phyloP scores from a whole-genome alignment of 2,113 vertebrate species.

The Phycodurus eques region DNA sequence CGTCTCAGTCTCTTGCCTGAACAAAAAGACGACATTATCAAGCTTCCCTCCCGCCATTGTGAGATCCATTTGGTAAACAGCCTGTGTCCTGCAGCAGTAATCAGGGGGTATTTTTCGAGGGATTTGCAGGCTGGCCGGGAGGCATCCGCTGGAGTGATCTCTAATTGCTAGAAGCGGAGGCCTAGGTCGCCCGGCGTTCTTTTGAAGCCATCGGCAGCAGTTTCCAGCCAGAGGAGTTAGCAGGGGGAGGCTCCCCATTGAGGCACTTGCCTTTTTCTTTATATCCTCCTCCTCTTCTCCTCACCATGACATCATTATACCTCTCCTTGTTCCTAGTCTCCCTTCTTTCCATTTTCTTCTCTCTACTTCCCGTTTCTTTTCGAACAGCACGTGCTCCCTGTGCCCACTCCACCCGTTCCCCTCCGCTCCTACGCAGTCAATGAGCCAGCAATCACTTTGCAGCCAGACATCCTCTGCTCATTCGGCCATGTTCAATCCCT shows the following conservation, averaged over 20 bases:
- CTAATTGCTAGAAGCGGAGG: constrained; percentile 74
- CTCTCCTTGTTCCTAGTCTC: constrained; percentile 33
- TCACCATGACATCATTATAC: constrained; percentile 48
- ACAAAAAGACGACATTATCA: constrained; percentile 69
- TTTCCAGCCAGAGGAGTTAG: constrained; percentile 64
- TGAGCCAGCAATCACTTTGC: constrained; percentile 72
- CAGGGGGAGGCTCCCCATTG: constrained; percentile 70
- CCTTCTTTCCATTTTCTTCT: constrained; percentile 27
- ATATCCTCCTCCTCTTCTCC: constrained; percentile 48
- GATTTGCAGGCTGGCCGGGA: constrained; percentile 74
- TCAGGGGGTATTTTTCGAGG: constrained; percentile 74
- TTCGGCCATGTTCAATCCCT: constrained; percentile 68
- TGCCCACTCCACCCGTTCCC: not conserved
- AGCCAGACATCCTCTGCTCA: constrained; percentile 68
- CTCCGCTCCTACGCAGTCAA: constrained; percentile 53
- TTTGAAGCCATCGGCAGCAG: constrained; percentile 69
- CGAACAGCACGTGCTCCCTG: constrained; percentile 45
- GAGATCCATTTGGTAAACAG: constrained; percentile 73
- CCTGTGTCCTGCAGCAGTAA: constrained; percentile 74
- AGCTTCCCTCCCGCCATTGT: constrained; percentile 64
- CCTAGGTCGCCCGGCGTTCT: constrained; percentile 71
- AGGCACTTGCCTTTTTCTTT: constrained; percentile 61
- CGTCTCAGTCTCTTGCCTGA: constrained; percentile 47
- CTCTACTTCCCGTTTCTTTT: constrained; percentile 33
- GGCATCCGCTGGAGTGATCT: constrained; percentile 75